Percentiles rank a stretch among this genome's conserved stretches.
Conservation (phyloP, 2,797 vertebrate species). For the Protonibea diacanthus region DNA sequence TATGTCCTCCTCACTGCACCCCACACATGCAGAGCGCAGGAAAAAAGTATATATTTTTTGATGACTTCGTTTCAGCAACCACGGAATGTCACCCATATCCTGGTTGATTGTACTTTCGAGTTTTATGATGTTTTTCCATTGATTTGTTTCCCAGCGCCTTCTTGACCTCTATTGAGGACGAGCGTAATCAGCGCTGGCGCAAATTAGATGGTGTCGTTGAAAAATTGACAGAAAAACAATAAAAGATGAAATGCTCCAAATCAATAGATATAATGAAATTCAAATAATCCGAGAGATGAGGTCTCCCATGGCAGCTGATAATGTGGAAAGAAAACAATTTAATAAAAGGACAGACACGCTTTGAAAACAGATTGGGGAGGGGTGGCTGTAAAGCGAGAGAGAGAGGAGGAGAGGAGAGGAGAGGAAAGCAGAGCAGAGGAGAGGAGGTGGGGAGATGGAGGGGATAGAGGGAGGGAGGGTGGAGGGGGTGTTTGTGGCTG, state of each 20-base stretch:
- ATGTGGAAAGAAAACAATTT: slow-evolving; percentile 99
- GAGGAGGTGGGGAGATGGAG: slow-evolving; percentile 80
- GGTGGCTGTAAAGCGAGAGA: slow-evolving; percentile 84
- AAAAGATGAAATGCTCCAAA: slow-evolving; percentile 99
- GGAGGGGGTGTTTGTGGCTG: slow-evolving; percentile 83
- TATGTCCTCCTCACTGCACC: slow-evolving; percentile 79
- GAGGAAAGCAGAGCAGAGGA: slow-evolving; percentile 69
- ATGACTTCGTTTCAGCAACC: slow-evolving; percentile 91
- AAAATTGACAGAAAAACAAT: slow-evolving; percentile 99
- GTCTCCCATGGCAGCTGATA: slow-evolving; percentile 99
- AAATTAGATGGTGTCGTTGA: slow-evolving; percentile 99
- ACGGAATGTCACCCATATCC: slow-evolving; percentile 99
- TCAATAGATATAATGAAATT: slow-evolving; percentile 99
- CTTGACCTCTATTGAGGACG: slow-evolving; percentile 99
- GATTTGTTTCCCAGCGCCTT: slow-evolving; percentile 99
- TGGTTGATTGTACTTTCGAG: slow-evolving; percentile 99
- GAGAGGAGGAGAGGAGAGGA: slow-evolving; percentile 66
- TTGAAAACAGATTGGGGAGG: slow-evolving; percentile 99
- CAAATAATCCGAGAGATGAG: slow-evolving; percentile 99
- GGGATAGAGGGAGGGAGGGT: slow-evolving; percentile 73
- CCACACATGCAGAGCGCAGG: slow-evolving; percentile 78
- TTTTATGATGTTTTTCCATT: slow-evolving; percentile 99
- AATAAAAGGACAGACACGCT: slow-evolving; percentile 99
- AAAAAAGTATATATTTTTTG: slow-evolving; percentile 91
- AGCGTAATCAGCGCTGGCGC: slow-evolving; percentile 99